Percentiles rank a stretch among this genome's conserved stretches.
Evolutionary conservation across 2,113 vertebrate genomes (phyloP).

Genomic region (Siniperca chuatsi): DNA sequence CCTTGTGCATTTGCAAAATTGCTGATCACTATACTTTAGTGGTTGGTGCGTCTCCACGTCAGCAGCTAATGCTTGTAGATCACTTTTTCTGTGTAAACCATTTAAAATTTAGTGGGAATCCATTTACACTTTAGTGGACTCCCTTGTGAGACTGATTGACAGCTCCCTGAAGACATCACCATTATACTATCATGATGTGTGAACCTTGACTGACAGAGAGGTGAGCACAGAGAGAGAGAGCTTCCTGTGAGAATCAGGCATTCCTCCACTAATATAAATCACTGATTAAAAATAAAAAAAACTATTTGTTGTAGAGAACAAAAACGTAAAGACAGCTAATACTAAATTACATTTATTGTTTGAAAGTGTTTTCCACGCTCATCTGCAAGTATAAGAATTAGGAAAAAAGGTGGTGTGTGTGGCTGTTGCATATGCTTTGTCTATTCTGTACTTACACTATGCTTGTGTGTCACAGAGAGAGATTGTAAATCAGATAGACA

Average conservation of each 20-base stretch:
- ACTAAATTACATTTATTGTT: not conserved
- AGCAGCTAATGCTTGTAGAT: conserved; percentile 44
- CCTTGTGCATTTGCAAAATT: conserved; percentile 43
- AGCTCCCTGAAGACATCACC: conserved; percentile 58
- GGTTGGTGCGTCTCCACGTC: not conserved
- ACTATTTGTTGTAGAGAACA: not conserved
- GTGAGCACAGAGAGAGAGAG: not conserved
- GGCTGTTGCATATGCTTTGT: not conserved
- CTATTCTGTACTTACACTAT: not conserved
- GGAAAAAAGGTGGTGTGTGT: not conserved
- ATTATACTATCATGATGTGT: conserved; percentile 40
- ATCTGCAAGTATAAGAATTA: not conserved
- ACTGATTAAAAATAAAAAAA: not conserved
- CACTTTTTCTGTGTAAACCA: conserved; percentile 43
- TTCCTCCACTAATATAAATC: conserved; percentile 16
- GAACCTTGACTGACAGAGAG: conserved; percentile 21
- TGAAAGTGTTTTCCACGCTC: not conserved
- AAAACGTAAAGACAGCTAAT: not conserved
- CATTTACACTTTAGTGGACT: conserved; percentile 52
- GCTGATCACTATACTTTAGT: conserved; percentile 31
- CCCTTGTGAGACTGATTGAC: conserved; percentile 48
- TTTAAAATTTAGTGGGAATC: conserved; percentile 52
- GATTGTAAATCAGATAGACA: not conserved
- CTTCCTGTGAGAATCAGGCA: conserved; percentile 43
- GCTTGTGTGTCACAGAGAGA: not conserved